Evolutionary conservation across 2,888 invertebrate species (phyloP).

Genomic region (Notodonta ziczac): DNA sequence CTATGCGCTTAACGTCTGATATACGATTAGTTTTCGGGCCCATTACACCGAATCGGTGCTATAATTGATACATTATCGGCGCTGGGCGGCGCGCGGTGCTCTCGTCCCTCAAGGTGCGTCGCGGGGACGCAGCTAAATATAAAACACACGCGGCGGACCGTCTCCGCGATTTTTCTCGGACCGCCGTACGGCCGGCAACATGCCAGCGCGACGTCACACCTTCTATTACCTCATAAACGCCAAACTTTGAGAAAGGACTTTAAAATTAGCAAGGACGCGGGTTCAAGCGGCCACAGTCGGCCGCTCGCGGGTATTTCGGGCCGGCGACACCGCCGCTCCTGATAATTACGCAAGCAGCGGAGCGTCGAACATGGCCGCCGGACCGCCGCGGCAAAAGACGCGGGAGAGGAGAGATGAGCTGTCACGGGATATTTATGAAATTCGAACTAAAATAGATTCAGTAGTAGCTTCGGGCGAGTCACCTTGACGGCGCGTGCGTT

Average conservation of each 20-base stretch:
- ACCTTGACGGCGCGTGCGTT: slow-evolving; percentile 79
- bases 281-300: slow-evolving; percentile 52
- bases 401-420: slow-evolving; percentile 81
- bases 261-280: slow-evolving; percentile 82
- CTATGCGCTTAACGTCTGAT: slow-evolving; percentile 63
- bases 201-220: slow-evolving; percentile 78
- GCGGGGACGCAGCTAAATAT: slow-evolving; percentile 52
- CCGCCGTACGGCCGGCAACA: slow-evolving; percentile 80
- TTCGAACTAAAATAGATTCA: slow-evolving; percentile 81
- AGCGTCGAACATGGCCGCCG: slow-evolving; percentile 70
- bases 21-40: slow-evolving; percentile 79
- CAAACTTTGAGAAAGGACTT: slow-evolving; percentile 81
- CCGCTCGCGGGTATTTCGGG: slow-evolving; percentile 44
- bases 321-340: slow-evolving; percentile 59
- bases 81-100: slow-evolving; percentile 29
- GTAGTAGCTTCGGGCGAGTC: slow-evolving; percentile 80
- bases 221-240: slow-evolving; percentile 78
- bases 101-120: slow-evolving; percentile 72
- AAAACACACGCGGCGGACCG: slow-evolving; percentile 53
- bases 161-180: slow-evolving; percentile 66
- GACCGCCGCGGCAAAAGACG: slow-evolving; percentile 65
- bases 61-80: slow-evolving; percentile 30
- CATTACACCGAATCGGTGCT: slow-evolving; percentile 35
- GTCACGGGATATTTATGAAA: slow-evolving; percentile 84
- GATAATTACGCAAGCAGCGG: slow-evolving; percentile 72